phyloP scores from a whole-genome alignment of 1,140 invertebrate species.

The Calephelis virginiensis region DNA sequence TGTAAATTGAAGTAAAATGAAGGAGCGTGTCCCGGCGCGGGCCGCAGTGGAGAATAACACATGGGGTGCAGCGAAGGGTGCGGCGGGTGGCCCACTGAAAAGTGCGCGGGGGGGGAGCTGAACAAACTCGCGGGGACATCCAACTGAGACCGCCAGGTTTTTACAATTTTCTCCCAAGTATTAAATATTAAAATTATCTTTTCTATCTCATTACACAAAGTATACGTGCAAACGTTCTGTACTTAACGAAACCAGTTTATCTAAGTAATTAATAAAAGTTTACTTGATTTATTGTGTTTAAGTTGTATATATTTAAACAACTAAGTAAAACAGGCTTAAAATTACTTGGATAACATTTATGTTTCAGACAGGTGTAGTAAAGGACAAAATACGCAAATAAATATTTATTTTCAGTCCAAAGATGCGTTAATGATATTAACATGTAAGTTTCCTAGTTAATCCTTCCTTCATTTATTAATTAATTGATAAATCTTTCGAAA shows the following conservation, averaged over 20 bases:
- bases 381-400: too few relatives aligned
- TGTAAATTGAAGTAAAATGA: conserved; percentile 77
- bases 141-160: conserved; percentile 44
- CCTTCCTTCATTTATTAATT: too few relatives aligned
- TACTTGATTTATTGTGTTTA: too few relatives aligned
- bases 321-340: too few relatives aligned
- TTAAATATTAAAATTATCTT: conserved; percentile 18
- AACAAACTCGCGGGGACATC: conserved; percentile 75
- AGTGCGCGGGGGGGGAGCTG: conserved; percentile 76
- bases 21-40: conserved; percentile 70
- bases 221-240: neutral
- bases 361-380: too few relatives aligned
- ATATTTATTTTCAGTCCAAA: too few relatives aligned
- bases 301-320: too few relatives aligned
- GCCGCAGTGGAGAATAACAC: conserved; percentile 75
- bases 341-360: too few relatives aligned
- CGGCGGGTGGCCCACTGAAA: conserved; percentile 74
- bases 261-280: neutral
- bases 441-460: too few relatives aligned
- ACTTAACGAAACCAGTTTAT: neutral
- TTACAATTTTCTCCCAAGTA: conserved; percentile 32
- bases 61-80: conserved; percentile 77
- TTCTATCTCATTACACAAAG: conserved; percentile 6
- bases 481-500: too few relatives aligned
- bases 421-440: too few relatives aligned